These are phyloP conservation scores for Hyaena hyaena DNA, from an alignment of 2,113 vertebrate species.

Conservation along the genomic window DNA sequence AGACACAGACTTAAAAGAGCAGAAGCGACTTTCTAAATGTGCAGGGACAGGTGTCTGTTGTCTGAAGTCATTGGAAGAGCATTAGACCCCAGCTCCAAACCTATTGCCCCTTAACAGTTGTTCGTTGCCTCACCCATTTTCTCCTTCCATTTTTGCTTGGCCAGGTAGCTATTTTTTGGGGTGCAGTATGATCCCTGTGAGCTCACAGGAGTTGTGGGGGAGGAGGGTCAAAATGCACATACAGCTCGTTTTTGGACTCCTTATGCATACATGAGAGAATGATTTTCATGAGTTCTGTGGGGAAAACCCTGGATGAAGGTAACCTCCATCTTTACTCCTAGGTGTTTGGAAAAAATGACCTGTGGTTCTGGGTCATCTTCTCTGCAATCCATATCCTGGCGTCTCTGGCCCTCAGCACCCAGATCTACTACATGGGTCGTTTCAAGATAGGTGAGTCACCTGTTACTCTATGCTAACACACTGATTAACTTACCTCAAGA, in stretches of 20 bases:
- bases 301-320: background rate
- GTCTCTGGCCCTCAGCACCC: constrained; percentile 89
- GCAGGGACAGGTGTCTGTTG: background rate
- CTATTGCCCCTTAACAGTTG: rapidly evolving
- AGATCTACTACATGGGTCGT: constrained; percentile 92
- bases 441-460: constrained; percentile 88
- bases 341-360: constrained; percentile 89
- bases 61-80: background rate
- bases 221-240: background rate
- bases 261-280: background rate
- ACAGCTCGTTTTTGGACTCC: background rate
- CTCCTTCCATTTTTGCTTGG: background rate
- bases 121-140: background rate
- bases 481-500: background rate
- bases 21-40: background rate
- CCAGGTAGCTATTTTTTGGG: background rate
- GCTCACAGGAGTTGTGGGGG: background rate
- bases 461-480: background rate
- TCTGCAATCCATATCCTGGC: constrained; percentile 87
- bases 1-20: background rate
- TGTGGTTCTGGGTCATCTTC: constrained; percentile 91
- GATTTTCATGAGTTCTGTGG: background rate
- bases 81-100: background rate
- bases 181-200: background rate
- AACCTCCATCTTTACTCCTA: constrained; percentile 71